Conservation (phyloP, 2,797 vertebrate species). For the Cottoperca gobio region DNA sequence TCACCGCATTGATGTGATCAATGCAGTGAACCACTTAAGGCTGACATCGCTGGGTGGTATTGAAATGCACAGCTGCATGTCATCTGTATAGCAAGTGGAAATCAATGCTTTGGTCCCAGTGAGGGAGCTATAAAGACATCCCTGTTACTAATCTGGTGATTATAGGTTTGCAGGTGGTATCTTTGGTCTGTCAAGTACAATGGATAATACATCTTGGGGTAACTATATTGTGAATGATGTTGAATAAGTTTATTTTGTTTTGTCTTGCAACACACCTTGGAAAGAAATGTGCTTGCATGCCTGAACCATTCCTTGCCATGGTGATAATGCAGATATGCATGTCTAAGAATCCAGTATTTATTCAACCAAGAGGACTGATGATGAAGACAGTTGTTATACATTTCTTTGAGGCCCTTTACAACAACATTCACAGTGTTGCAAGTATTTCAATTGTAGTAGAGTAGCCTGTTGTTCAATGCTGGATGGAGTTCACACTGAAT, state of each 20-base stretch:
- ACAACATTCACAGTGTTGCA: neutral
- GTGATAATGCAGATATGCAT: neutral
- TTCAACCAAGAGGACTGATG: neutral
- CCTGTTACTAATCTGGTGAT: slow-evolving; percentile 43
- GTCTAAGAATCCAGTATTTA: neutral
- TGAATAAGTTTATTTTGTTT: too few species aligned
- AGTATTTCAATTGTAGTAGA: neutral
- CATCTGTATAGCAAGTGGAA: slow-evolving; percentile 17
- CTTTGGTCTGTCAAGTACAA: neutral
- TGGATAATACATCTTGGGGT: neutral
- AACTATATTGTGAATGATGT: neutral
- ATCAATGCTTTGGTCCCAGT: slow-evolving; percentile 37
- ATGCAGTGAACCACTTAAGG: slow-evolving; percentile 25
- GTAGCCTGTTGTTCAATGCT: neutral
- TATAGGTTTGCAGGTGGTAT: slow-evolving; percentile 15
- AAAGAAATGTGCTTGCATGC: neutral
- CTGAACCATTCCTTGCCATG: neutral
- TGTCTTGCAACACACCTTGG: neutral
- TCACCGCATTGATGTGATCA: slow-evolving; percentile 40
- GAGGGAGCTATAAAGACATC: slow-evolving; percentile 16
- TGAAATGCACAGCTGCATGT: slow-evolving; percentile 41
- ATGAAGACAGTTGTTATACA: neutral
- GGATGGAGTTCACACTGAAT: neutral
- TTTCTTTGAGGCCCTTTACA: neutral
- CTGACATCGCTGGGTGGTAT: slow-evolving; percentile 30